These are phyloP conservation scores for Mamestra brassicae DNA, from an alignment of 2,888 invertebrate genomes.

Conservation along the genomic window DNA sequence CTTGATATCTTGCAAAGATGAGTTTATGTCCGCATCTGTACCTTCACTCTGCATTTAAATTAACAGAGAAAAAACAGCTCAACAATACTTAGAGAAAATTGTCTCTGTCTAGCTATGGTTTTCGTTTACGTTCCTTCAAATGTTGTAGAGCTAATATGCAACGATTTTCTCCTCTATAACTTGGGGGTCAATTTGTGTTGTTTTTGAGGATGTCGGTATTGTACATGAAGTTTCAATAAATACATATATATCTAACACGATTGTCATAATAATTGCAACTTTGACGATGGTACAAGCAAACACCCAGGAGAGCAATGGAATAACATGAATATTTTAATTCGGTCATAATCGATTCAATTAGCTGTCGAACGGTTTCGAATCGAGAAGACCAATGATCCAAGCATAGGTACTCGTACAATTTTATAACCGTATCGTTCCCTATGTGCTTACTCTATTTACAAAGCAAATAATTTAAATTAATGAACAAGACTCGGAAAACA, in stretches of 20 bases:
- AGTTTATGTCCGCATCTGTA: neutral
- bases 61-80: too few species aligned
- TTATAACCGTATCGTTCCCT: constrained; percentile 3
- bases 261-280: neutral
- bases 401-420: neutral
- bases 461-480: constrained; percentile 65
- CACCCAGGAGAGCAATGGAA: neutral
- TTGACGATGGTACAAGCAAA: too few species aligned
- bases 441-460: constrained; percentile 33
- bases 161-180: too few species aligned
- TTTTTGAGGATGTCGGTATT: too few species aligned
- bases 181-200: too few species aligned
- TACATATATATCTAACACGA: too few species aligned
- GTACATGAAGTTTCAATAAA: too few species aligned
- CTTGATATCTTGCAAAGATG: too few species aligned
- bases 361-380: neutral
- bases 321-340: constrained; percentile 3
- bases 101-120: too few species aligned
- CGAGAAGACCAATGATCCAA: neutral
- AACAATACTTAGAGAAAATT: too few species aligned
- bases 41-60: neutral
- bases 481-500: constrained; percentile 56
- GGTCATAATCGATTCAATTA: neutral
- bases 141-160: too few species aligned
- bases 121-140: too few species aligned